A percentile compares a stretch with the other conserved stretches of the same genome.
Conservation (phyloP, 2,888 invertebrate species). For the Stenoptilia bipunctidactyla region DNA sequence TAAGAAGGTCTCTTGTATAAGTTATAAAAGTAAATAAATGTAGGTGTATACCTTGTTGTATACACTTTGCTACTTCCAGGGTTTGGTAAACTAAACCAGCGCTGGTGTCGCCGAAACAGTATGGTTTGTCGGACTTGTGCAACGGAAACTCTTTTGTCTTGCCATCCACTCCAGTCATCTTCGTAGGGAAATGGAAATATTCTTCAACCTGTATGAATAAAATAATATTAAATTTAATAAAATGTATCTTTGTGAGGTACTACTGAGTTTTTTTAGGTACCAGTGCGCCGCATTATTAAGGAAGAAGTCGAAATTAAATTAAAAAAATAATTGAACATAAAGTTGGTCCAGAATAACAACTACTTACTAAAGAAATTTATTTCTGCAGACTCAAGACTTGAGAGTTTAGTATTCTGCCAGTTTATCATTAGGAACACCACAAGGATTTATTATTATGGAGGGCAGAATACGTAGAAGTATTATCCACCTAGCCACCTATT, state of each 20-base stretch:
- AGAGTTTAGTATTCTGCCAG: too few species aligned
- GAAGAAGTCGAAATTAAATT: too few species aligned
- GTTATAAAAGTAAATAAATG: conserved; percentile 64
- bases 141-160: conserved; percentile 66
- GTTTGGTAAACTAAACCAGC: conserved; percentile 82
- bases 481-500: too few species aligned
- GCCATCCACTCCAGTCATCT: conserved; percentile 68
- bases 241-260: too few species aligned
- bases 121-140: conserved; percentile 65
- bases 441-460: too few species aligned
- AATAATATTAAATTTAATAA: background rate
- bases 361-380: too few species aligned
- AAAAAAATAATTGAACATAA: too few species aligned
- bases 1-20: too few species aligned
- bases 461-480: too few species aligned
- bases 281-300: background rate
- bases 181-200: conserved; percentile 78
- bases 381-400: too few species aligned
- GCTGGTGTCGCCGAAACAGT: conserved; percentile 74
- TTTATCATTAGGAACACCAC: too few species aligned
- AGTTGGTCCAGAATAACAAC: too few species aligned
- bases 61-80: conserved; percentile 78
- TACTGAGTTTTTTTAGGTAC: background rate
- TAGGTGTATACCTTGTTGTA: conserved; percentile 67
- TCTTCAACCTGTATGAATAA: conserved; percentile 36